Evolutionary conservation across 2,113 vertebrate genomes (phyloP), one percentile per base, ranked within the genome.

Genomic region (Fregata magnificens): DNA sequence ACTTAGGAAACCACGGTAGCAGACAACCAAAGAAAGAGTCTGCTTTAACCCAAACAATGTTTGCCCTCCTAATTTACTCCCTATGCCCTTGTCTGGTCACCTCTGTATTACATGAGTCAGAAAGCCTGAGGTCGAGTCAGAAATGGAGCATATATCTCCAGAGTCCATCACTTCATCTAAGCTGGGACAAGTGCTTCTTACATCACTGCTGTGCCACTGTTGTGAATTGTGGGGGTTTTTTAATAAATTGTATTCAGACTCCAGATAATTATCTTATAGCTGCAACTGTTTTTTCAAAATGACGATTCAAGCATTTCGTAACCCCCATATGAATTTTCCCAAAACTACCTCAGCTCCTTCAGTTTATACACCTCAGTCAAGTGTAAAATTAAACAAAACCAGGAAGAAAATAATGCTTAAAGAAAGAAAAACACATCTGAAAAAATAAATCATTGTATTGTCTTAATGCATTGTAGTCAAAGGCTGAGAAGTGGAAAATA

Each of bases 341-440:
- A 10, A 86, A 95, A 84, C 61, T 79, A 67, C 28, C 45, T 91
- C 72, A 82, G 40, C 42, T 91, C 14, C 52, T 89, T 91, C 81
- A 82, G 77, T 84, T 96, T 96, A 45, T 82, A 61, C 49, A 91
- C 80, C 32, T 95, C 81, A 89, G 72, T 91, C 93, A 95, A 94
- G 83, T 82, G 81, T 94, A 94, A 96, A 97, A 96, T 97, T 95
- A 95, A 94, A 92, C 79, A 95, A 96, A 97, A 93, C 42, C 19
- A 85, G 66, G 67, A 82, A 89, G 67, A 91, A 94, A 97, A 93
- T 79, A 80, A 82, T 89, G 56, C 70, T 87, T 13, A 82, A 92
- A 96, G 81, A 92, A 94, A 91, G 45, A 87, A 95, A 95, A 96
- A 85, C 62, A 94, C 49, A 95, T 95, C 70, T 87, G 86, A 92